phyloP scores from a whole-genome alignment of 1,140 invertebrate species.

The Drosophila arawakana region DNA sequence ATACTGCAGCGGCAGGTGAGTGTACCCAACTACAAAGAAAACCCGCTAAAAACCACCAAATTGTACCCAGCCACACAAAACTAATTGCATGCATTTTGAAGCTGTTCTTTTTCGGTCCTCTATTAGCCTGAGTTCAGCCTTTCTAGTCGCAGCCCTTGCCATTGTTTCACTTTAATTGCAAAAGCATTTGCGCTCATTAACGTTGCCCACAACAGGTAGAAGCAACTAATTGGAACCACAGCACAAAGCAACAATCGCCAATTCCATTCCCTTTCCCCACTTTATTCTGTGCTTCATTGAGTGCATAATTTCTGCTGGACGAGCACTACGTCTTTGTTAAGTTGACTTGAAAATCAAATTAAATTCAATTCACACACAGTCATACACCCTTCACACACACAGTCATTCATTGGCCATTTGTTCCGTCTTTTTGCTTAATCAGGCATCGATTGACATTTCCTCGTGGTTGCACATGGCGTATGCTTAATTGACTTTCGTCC shows the following conservation, averaged over 20 bases:
- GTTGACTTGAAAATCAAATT: slow-evolving; percentile 14
- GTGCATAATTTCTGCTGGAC: slow-evolving; percentile 17
- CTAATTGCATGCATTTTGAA: slow-evolving; percentile 43
- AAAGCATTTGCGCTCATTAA: slow-evolving; percentile 60
- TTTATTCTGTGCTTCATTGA: not conserved
- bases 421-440: slow-evolving; percentile 8
- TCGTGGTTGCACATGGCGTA: slow-evolving; percentile 35
- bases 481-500: slow-evolving; percentile 34
- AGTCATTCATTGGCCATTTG: not conserved
- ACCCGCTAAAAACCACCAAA: not conserved
- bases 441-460: slow-evolving; percentile 27
- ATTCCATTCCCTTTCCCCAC: not conserved
- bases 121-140: slow-evolving; percentile 7
- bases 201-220: slow-evolving; percentile 49
- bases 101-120: slow-evolving; percentile 18
- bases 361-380: not conserved
- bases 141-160: slow-evolving; percentile 20
- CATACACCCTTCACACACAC: not conserved
- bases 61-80: slow-evolving; percentile 14
- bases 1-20: slow-evolving; percentile 83
- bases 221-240: slow-evolving; percentile 35
- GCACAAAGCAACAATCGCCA: slow-evolving; percentile 2
- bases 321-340: slow-evolving; percentile 9
- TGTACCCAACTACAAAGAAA: not conserved
- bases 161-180: slow-evolving; percentile 70